Percentiles rank a stretch among this genome's conserved stretches.
Evolutionary conservation across 2,797 vertebrate genomes (phyloP).

Genomic region (Syngnathus rostellatus): DNA sequence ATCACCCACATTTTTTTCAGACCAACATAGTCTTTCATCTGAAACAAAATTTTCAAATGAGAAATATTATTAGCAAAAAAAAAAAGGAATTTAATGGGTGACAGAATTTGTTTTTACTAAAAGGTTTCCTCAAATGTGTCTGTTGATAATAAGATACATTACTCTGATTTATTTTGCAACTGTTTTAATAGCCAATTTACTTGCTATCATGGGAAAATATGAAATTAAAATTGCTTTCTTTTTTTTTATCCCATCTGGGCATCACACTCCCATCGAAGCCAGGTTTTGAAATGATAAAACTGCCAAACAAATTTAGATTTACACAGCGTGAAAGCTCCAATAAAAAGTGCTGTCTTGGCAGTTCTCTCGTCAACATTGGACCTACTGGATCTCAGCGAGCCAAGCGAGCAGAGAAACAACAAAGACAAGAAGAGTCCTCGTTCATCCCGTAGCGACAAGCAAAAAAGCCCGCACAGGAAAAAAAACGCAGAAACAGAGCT

Average conservation of each 20-base stretch:
- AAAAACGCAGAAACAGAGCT: constrained; percentile 88
- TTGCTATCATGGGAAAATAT: not conserved
- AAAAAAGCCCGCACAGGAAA: constrained; percentile 76
- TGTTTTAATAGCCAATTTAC: not conserved
- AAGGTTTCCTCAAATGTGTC: not conserved
- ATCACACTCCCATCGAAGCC: not conserved
- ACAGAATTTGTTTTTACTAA: not conserved
- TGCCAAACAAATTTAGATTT: constrained; percentile 8
- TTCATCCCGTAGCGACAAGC: constrained; percentile 62
- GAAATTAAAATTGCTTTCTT: not conserved
- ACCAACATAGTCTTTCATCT: not conserved
- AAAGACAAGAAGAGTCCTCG: constrained; percentile 79
- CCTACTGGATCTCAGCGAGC: constrained; percentile 95
- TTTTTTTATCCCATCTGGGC: not conserved
- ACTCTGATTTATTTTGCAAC: not conserved
- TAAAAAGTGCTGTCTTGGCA: constrained; percentile 37
- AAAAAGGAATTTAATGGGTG: not conserved
- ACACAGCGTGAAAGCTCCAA: not conserved
- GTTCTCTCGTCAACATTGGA: constrained; percentile 93
- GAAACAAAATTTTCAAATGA: not conserved
- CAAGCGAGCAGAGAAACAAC: constrained; percentile 79
- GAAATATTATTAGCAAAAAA: not conserved
- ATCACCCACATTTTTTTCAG: not conserved
- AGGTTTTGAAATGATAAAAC: not conserved
- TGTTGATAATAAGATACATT: not conserved